Conservation (phyloP, 2,797 vertebrate genomes). For the Decapterus maruadsi region DNA sequence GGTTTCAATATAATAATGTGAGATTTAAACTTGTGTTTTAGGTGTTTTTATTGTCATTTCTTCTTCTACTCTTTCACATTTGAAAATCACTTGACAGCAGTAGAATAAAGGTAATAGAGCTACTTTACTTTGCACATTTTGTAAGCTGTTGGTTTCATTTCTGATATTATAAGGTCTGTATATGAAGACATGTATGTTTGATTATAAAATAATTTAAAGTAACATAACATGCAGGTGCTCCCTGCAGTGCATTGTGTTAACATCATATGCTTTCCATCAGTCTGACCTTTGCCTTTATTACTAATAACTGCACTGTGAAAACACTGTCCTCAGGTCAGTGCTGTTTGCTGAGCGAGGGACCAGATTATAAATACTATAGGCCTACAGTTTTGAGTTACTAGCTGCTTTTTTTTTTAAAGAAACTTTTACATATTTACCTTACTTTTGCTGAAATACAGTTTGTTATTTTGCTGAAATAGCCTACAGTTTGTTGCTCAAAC, state of each 20-base stretch:
- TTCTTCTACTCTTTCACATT: background rate
- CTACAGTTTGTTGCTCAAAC: background rate
- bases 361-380: background rate
- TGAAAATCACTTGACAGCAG: background rate
- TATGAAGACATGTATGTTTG: background rate
- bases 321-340: background rate
- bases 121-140: background rate
- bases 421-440: too few relatives aligned
- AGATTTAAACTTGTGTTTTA: background rate
- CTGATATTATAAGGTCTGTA: too few relatives aligned
- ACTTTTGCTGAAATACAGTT: background rate
- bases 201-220: background rate
- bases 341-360: background rate
- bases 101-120: background rate
- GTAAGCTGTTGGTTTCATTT: too few relatives aligned
- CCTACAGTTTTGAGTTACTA: background rate
- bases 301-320: background rate
- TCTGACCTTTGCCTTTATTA: background rate
- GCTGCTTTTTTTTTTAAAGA: too few relatives aligned
- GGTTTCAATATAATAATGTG: background rate
- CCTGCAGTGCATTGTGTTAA: background rate
- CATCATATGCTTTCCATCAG: background rate
- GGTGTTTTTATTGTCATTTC: background rate
- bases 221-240: background rate
- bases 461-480: background rate